Evolutionary conservation across 2,113 vertebrate species (phyloP).

Genomic region (Daubentonia madagascariensis): DNA sequence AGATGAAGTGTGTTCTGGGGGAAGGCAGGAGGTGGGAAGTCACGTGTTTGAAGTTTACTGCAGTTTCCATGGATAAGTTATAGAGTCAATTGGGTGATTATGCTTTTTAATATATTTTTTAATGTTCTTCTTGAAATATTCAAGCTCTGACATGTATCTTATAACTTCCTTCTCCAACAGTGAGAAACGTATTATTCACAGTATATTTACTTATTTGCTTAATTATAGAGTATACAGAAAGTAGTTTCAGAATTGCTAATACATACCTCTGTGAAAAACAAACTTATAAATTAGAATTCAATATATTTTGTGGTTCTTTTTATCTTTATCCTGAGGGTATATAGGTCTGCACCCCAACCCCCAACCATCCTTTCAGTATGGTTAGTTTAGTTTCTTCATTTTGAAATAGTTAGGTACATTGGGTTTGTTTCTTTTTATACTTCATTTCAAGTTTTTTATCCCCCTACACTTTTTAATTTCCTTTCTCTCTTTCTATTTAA

Average conservation of each 20-base stretch:
- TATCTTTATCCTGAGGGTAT: background rate
- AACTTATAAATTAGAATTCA: background rate
- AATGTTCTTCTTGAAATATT: background rate
- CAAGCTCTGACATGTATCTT: background rate
- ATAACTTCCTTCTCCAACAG: background rate
- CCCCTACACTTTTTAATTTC: background rate
- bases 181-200: background rate
- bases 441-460: background rate
- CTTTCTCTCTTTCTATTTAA: background rate
- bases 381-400: background rate
- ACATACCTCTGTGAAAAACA: background rate
- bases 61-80: background rate
- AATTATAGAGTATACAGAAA: background rate
- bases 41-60: background rate
- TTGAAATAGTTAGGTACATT: background rate
- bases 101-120: background rate
- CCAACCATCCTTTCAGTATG: background rate
- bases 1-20: background rate
- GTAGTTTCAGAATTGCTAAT: background rate
- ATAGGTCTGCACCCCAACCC: background rate
- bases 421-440: background rate
- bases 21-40: background rate
- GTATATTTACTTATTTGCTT: background rate
- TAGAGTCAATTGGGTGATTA: background rate
- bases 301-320: background rate